Conservation (phyloP, 2,888 invertebrate genomes). For the Disparrhopalites patrizii region DNA sequence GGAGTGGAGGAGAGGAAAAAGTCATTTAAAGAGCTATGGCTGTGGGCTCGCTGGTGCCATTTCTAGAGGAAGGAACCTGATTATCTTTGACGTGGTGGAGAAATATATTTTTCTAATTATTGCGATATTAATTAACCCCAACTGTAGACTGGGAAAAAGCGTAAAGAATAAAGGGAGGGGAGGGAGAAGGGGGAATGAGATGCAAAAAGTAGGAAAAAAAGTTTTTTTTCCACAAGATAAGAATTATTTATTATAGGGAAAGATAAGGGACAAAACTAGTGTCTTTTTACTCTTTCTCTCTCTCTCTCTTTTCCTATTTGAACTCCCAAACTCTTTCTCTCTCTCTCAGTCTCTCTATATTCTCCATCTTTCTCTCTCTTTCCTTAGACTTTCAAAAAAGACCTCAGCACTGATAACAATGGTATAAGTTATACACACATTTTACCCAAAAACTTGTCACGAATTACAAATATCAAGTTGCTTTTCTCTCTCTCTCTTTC, state of each 20-base stretch:
- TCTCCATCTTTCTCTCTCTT: background rate
- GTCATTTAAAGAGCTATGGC: constrained; percentile 18
- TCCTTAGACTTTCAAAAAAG: constrained; percentile 13
- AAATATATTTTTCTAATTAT: constrained; percentile 45
- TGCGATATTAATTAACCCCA: constrained; percentile 43
- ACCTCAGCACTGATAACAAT: constrained; percentile 24
- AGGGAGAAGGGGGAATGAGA: constrained; percentile 22
- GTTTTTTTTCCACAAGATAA: constrained; percentile 21
- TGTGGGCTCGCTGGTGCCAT: constrained; percentile 8
- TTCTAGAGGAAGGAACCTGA: constrained; percentile 25
- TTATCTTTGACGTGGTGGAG: constrained; percentile 38
- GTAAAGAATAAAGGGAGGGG: background rate
- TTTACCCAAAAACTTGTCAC: constrained; percentile 28
- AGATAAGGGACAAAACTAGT: constrained; percentile 23
- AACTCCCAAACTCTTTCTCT: background rate
- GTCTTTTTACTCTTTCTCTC: constrained; percentile 23
- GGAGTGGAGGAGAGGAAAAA: constrained; percentile 9
- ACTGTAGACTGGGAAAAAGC: constrained; percentile 27
- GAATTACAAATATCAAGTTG: constrained; percentile 31
- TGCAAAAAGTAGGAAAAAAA: constrained; percentile 23
- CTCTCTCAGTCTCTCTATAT: background rate
- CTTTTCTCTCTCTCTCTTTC: constrained; percentile 1
- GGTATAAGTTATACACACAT: constrained; percentile 25
- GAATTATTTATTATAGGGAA: constrained; percentile 30
- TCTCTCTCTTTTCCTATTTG: constrained; percentile 10